Percentiles rank a stretch among this genome's conserved stretches.
Evolutionary conservation across 1,140 invertebrate species (phyloP).

Genomic region (Asobara japonica): DNA sequence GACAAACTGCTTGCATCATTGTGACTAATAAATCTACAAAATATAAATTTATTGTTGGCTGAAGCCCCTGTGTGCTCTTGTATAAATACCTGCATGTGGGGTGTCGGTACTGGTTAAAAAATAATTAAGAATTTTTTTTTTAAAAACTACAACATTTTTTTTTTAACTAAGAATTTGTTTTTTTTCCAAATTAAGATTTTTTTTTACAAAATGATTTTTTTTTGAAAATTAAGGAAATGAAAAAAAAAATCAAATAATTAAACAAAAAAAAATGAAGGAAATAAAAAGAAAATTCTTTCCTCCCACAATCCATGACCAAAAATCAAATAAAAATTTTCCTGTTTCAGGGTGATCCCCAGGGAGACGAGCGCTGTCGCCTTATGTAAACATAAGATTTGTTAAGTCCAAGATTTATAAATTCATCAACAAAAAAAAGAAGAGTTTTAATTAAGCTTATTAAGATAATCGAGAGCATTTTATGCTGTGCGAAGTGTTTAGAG

Average conservation of each 20-base stretch:
- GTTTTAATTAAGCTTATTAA: slow-evolving; percentile 25
- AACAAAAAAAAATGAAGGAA: too few species aligned
- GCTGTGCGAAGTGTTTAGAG: slow-evolving; percentile 4
- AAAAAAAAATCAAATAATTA: slow-evolving; percentile 18
- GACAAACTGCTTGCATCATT: slow-evolving; percentile 34
- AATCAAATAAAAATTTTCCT: slow-evolving; percentile 41
- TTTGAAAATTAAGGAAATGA: too few species aligned
- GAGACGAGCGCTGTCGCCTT: slow-evolving; percentile 70
- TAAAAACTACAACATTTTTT: slow-evolving; percentile 1
- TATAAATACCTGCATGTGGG: slow-evolving; percentile 31
- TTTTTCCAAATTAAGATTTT: too few species aligned
- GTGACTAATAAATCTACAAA: slow-evolving; percentile 35
- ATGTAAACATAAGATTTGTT: slow-evolving; percentile 67
- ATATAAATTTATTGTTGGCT: slow-evolving; percentile 31
- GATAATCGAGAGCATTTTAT: slow-evolving; percentile 10
- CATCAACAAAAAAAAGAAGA: background rate
- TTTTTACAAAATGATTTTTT: too few species aligned
- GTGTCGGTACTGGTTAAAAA: too few species aligned
- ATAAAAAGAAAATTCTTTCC: too few species aligned
- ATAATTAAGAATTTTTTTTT: background rate
- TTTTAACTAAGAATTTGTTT: slow-evolving; percentile 21
- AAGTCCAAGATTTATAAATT: slow-evolving; percentile 39
- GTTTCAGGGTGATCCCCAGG: slow-evolving; percentile 70
- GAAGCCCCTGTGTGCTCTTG: slow-evolving; percentile 15
- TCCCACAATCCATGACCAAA: slow-evolving; percentile 22